These are phyloP conservation scores for Arge pagana DNA, from an alignment of 2,888 invertebrate genomes.

Conservation along the genomic window DNA sequence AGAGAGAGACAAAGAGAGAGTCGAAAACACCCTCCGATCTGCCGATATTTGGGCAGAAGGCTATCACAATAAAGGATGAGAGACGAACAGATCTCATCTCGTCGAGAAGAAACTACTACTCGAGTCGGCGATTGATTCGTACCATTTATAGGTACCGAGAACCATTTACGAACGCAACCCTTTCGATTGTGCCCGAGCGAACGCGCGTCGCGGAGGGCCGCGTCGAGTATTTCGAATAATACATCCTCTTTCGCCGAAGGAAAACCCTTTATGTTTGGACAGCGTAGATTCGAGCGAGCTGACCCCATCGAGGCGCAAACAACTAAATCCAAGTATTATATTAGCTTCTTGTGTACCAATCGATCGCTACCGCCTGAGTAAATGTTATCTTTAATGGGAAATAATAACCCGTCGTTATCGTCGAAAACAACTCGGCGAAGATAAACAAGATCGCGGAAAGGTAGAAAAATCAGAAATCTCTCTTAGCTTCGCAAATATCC, in stretches of 20 bases:
- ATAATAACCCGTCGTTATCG: conserved; percentile 1
- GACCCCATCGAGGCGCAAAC: conserved; percentile 12
- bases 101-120: not conserved
- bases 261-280: conserved; percentile 21
- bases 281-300: conserved; percentile 20
- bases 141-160: conserved; percentile 2
- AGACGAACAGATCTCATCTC: conserved; percentile 20
- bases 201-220: no score
- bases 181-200: conserved; percentile 10
- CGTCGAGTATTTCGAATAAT: conserved; percentile 16
- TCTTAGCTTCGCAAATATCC: no score
- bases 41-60: conserved; percentile 52
- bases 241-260: not conserved
- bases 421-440: no score
- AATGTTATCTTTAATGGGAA: conserved; percentile 14
- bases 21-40: conserved; percentile 52
- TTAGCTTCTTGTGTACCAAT: conserved; percentile 9
- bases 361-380: not conserved
- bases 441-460: no score
- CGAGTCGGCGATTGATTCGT: no score
- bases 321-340: no score
- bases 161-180: conserved; percentile 12
- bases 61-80: conserved; percentile 52
- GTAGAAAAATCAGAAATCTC: no score
- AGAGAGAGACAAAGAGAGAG: conserved; percentile 46